Evolutionary conservation across 2,113 vertebrate species (phyloP), one percentile per base, ranked within the genome.

Genomic region (Oncorhynchus tshawytscha): DNA sequence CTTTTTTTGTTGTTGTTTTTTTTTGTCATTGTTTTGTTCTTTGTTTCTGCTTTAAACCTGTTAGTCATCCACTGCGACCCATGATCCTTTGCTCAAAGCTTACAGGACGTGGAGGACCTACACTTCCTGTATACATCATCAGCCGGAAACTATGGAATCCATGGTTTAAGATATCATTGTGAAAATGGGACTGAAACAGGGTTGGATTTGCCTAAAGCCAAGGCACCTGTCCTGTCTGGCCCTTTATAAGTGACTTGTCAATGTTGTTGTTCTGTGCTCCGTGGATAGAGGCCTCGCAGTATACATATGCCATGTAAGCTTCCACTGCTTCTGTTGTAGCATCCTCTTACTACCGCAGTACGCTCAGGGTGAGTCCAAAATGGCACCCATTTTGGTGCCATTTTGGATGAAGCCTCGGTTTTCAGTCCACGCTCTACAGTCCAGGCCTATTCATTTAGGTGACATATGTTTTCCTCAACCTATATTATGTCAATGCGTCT

Each of bases 1-100:
- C 34, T 7, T 5, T 5, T 27, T 3, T 24, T 24, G 24, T 24
- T 27, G 0, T 27, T 3, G 2, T 27, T 3, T 31, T 31, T 29
- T 31, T 5, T 34, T 6, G 6, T 79, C 79, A 86, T 89, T 90
- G 78, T 73, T 89, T 82, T 81, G 88, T 87, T 87, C 80, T 77
- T 85, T 80, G 0, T 45, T 87, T 82, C 87, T 85, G 82, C 88
- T 91, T 86, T 84, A 91, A 90, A 85, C 78, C 89, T 77, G 80
- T 80, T 71, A 67, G 59, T 54, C 51, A 65, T 72, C 39, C 9
- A 45, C 39, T 11, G 39, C 39, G 39, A 45, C 39, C 39, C 39
- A 45, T 45, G 72, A 66, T 74, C 74, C 59, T 67, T 81, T 78
- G 71, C 18, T 84, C 84, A 71, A 83, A 81, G 83, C 88, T 90